Evolutionary conservation across 2,113 vertebrate genomes (phyloP).

Genomic region (Amblyornis subalaris): DNA sequence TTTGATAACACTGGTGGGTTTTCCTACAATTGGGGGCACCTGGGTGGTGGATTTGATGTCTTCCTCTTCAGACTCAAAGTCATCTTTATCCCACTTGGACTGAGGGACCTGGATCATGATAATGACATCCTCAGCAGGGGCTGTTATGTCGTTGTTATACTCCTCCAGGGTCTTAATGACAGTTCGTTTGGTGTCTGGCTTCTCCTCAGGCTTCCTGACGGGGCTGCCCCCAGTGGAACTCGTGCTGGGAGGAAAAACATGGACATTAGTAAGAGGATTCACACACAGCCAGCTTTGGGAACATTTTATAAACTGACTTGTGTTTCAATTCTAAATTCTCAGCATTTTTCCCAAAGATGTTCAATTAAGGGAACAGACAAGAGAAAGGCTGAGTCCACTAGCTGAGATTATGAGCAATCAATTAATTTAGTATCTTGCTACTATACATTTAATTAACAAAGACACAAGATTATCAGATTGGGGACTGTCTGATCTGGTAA

Average conservation of each 20-base stretch:
- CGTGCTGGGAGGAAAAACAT: constrained; percentile 58
- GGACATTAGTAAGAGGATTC: not conserved
- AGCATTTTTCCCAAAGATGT: not conserved
- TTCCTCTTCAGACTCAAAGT: constrained; percentile 85
- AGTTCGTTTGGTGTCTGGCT: constrained; percentile 75
- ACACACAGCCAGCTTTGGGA: not conserved
- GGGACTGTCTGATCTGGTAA: constrained; percentile 27
- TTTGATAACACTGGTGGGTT: constrained; percentile 69
- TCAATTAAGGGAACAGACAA: not conserved
- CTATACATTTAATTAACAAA: constrained; percentile 6
- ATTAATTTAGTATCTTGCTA: not conserved
- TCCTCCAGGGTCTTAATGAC: constrained; percentile 85
- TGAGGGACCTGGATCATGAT: constrained; percentile 86
- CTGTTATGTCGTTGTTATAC: constrained; percentile 78
- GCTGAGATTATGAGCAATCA: not conserved
- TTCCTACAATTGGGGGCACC: constrained; percentile 45
- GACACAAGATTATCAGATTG: constrained; percentile 13
- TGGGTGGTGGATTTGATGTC: constrained; percentile 73
- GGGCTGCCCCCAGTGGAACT: constrained; percentile 85
- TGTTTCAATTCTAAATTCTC: not conserved
- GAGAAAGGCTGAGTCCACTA: not conserved
- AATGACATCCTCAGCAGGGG: constrained; percentile 81
- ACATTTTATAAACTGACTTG: not conserved
- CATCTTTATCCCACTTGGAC: constrained; percentile 87
- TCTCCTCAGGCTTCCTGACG: constrained; percentile 78